A percentile compares a stretch with the other conserved stretches of the same genome.
Evolutionary conservation across 2,797 vertebrate genomes (phyloP).

Genomic region (Todus mexicanus): DNA sequence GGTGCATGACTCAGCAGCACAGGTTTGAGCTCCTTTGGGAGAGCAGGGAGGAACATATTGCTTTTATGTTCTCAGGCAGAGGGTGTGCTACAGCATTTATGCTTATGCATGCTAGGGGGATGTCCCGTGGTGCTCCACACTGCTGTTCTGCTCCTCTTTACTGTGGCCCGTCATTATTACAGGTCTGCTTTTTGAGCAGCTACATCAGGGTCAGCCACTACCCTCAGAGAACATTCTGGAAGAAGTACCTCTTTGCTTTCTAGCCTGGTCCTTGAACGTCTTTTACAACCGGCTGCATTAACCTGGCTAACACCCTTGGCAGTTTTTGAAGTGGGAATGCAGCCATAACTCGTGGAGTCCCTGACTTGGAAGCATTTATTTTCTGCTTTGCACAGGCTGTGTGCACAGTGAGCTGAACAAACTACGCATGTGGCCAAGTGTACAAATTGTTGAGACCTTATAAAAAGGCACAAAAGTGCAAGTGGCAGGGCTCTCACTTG

Average conservation of each 20-base stretch:
- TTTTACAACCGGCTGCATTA: neutral
- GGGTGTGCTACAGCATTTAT: neutral
- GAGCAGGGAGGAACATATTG: neutral
- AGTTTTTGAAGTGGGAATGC: neutral
- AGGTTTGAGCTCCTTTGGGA: neutral
- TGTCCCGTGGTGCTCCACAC: neutral
- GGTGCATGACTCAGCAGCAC: neutral
- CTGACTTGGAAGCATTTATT: neutral
- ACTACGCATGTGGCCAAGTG: neutral
- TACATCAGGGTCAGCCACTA: neutral
- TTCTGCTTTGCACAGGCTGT: neutral
- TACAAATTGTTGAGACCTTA: neutral
- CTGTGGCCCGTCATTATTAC: neutral
- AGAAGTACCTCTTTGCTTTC: neutral
- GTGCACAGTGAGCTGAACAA: neutral
- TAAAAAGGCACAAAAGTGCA: neutral
- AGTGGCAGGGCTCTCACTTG: neutral
- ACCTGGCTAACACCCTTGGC: neutral
- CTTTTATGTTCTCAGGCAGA: neutral
- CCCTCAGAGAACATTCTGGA: neutral
- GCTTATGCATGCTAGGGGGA: neutral
- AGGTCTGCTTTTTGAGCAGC: neutral
- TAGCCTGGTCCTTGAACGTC: neutral
- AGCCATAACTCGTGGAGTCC: neutral
- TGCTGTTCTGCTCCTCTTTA: neutral